phyloP scores from a whole-genome alignment of 2,797 vertebrate genomes.

The Liasis olivaceus region DNA sequence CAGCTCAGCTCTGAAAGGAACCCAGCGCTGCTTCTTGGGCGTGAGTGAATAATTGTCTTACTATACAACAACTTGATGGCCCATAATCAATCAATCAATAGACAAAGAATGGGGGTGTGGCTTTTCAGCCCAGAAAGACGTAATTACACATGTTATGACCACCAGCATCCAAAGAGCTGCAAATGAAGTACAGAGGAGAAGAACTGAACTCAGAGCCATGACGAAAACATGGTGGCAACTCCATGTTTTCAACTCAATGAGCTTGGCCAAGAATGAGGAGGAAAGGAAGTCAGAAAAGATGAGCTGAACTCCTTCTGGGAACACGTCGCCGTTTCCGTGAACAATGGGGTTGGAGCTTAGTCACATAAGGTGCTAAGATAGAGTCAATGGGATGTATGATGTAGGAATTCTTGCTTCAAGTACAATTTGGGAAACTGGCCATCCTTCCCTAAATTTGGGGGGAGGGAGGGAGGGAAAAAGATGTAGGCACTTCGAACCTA shows the following conservation, averaged over 20 bases:
- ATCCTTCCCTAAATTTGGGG: background rate
- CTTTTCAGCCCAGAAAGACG: background rate
- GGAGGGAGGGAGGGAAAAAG: accelerated
- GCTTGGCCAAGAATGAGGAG: background rate
- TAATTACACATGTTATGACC: background rate
- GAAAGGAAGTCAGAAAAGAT: background rate
- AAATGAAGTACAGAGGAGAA: background rate
- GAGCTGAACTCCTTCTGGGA: background rate
- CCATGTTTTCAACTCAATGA: background rate
- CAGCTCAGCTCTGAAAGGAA: background rate
- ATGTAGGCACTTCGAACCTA: slow-evolving; percentile 18
- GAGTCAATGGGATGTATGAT: background rate
- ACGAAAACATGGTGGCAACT: background rate
- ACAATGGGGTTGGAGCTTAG: background rate
- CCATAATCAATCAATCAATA: background rate
- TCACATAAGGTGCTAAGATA: background rate
- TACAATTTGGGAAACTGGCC: slow-evolving; percentile 32
- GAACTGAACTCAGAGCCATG: background rate
- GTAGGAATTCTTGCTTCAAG: slow-evolving; percentile 21
- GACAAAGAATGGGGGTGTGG: background rate
- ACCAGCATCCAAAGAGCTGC: background rate
- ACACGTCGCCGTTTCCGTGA: background rate
- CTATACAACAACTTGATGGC: background rate
- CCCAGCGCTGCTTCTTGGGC: background rate
- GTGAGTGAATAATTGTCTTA: background rate